These are phyloP conservation scores for Mallateleia sp. DNA, from an alignment of 2,888 invertebrate species.

Conservation along the genomic window DNA sequence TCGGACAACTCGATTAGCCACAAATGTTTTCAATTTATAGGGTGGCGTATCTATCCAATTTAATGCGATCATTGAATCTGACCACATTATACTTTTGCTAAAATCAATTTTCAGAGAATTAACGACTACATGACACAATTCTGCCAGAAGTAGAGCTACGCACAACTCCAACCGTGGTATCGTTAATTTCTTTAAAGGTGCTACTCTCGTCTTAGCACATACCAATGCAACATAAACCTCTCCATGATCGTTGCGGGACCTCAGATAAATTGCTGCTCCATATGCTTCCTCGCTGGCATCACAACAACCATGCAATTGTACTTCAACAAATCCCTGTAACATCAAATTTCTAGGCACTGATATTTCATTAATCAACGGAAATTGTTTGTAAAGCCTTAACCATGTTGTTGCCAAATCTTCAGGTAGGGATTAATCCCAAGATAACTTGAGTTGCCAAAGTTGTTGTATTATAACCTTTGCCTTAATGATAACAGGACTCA, in stretches of 20 bases:
- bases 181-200: conserved; percentile 36
- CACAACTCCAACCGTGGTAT: conserved; percentile 28
- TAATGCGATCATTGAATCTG: conserved; percentile 24
- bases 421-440: conserved; percentile 27
- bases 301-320: conserved; percentile 30
- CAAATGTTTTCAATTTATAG: conserved; percentile 5
- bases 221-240: background rate
- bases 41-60: conserved; percentile 18
- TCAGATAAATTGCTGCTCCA: conserved; percentile 17
- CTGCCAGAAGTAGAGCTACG: conserved; percentile 4
- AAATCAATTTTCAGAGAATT: conserved; percentile 15
- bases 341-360: conserved; percentile 13
- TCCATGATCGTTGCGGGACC: background rate
- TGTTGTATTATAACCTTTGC: conserved; percentile 27
- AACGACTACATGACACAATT: background rate
- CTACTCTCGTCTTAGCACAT: conserved; percentile 29
- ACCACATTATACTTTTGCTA: background rate
- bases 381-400: conserved; percentile 1
- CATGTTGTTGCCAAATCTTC: conserved; percentile 20
- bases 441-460: conserved; percentile 19
- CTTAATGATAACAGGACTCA: conserved; percentile 16
- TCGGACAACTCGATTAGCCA: conserved; percentile 2
- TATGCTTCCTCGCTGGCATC: conserved; percentile 32
- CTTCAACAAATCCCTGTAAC: background rate
- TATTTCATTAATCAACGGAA: conserved; percentile 13